Base-by-base conservation (phyloP, 2,113 vertebrate species). In the Pterocles burchelli region DNA sequence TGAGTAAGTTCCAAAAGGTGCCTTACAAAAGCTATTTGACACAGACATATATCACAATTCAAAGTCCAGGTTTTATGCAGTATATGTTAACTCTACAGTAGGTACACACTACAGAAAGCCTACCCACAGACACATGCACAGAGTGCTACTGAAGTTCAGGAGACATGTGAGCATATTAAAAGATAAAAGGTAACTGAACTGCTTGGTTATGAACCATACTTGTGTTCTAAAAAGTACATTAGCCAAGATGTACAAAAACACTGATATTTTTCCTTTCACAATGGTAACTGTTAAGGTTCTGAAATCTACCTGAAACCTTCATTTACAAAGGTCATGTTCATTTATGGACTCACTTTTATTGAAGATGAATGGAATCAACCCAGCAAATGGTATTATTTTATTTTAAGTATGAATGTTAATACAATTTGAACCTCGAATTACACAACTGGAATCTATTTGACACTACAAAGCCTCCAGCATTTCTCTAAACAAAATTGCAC, bases 401-500 rank as follows among this genome's bases (percentile, higher is more conserved):
- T 43, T 85, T 73, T 65, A 96, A 93, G 61, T 84, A 88, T 29
- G 61, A 73, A 82, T 91, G 73, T 83, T 92, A 96, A 90, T 82
- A 91, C 52, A 93, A 94, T 85, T 76, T 95, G 51, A 97, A 96
- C 74, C 90, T 95, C 63, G 92, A 91, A 93, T 93, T 93, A 93
- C 85, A 94, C 85, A 92, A 91, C 51, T 76, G 79, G 77, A 96
- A 95, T 84, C 67, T 93, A 84, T 92, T 86, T 91, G 86, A 95
- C 89, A 91, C 72, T 94, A 92, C 68, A 94, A 93, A 89, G 83
- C 77, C 88, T 95, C 29, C 82, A 94, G 88, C 82, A 88, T 72
- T 86, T 86, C 68, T 93, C 90, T 86, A 93, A 95, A 96, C 54
- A 93, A 90, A 96, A 95, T 91, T 14, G n/a, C 92, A 92, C 49